phyloP scores from a whole-genome alignment of 2,888 invertebrate species.

The Cryptus armator region DNA sequence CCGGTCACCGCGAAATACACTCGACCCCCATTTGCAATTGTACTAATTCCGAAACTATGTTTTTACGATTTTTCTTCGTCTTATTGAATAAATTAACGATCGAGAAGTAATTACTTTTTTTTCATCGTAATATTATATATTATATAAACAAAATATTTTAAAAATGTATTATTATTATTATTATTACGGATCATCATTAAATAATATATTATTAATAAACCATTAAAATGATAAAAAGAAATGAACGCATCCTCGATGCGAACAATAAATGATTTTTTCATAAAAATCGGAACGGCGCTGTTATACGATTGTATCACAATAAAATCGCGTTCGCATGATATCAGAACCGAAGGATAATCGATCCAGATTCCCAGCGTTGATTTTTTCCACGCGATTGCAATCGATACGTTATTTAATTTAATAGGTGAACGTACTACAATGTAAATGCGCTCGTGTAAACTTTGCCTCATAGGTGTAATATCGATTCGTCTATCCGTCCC shows the following conservation, averaged over 20 bases:
- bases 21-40: constrained; percentile 9
- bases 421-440: constrained; percentile 63
- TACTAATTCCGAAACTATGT: background rate
- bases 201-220: no score
- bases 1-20: constrained; percentile 40
- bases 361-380: constrained; percentile 41
- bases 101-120: background rate
- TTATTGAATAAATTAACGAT: background rate
- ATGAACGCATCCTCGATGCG: background rate
- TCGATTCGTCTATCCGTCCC: constrained; percentile 60
- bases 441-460: constrained; percentile 59
- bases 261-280: background rate
- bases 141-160: background rate
- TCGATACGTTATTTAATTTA: constrained; percentile 48
- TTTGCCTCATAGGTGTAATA: background rate
- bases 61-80: background rate
- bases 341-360: constrained; percentile 62
- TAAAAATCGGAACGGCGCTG: constrained; percentile 2
- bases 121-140: background rate
- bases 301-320: constrained; percentile 31
- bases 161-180: background rate
- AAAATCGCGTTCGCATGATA: background rate
- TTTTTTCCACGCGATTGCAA: constrained; percentile 45
- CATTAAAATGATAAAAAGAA: no score
- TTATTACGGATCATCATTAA: no score